Evolutionary conservation across 2,888 invertebrate species (phyloP), one percentile per base, ranked within the genome.

Genomic region (Pardosa pseudoannulata): DNA sequence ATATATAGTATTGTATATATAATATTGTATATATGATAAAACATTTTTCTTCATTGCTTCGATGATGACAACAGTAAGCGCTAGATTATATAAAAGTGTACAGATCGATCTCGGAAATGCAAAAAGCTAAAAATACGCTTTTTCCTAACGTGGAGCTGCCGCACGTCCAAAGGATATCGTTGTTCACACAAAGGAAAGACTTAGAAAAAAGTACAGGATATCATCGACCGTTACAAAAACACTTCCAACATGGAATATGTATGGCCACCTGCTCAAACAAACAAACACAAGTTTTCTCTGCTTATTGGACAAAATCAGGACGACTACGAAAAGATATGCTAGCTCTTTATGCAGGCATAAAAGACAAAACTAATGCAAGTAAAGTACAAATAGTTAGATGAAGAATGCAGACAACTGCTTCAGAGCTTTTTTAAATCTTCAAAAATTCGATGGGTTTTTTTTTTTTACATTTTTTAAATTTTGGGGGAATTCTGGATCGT

Each of bases 11-110:
- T 83, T n/a, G 36, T 67, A 85, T 81, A 81, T 83, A 83, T 73
- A 74, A 41, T 41, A 70, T 70, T 67, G 50, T 82, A 75, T 82
- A 75, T 82, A 82, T 72, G 73, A 78, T 83, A 83, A 83, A 83
- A 83, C 65, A 70, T 83, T 67, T n/a, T n/a, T 70, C 28, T 76
- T 76, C 71, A 19, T 19, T 70, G 81, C 73, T 74, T 75, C 75
- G 73, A 78, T 85, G 83, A 78, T 78, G 83, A 70, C 78, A 72
- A 78, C 39, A 78, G 41, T 83, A 83, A 78, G 78, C 73, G 83
- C 83, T 85, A 85, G 83, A 85, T n/a, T 78, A 73, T 78, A 78
- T 85, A 72, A 85, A 79, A 72, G 83, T 85, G 83, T 73, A 85
- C 83, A 64, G 78, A 39, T 67, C 71, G 68, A 76, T 46, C 56